A percentile compares a stretch with the other conserved stretches of the same genome.
phyloP scores from a whole-genome alignment of 2,797 vertebrate genomes.

The Denticeps clupeoides region DNA sequence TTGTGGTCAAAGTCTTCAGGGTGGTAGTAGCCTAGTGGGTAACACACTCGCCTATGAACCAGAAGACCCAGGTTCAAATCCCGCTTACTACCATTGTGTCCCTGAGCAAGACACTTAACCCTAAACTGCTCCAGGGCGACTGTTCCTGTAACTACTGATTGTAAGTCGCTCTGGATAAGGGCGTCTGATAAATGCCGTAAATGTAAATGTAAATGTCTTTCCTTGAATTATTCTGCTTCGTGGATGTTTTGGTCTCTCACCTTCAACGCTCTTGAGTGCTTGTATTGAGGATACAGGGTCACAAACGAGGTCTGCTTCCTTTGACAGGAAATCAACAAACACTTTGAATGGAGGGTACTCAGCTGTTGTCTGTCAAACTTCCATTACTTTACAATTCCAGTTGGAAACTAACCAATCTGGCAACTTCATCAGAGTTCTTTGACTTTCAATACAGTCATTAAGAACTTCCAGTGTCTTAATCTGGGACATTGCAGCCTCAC shows the following conservation, averaged over 20 bases:
- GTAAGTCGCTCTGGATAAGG: too few species aligned
- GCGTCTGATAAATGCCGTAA: too few species aligned
- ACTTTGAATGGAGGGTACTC: slow-evolving; percentile 19
- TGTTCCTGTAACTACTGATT: too few species aligned
- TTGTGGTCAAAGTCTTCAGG: slow-evolving; percentile 9
- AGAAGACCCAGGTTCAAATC: too few species aligned
- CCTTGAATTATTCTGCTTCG: slow-evolving; percentile 12
- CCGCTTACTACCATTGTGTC: too few species aligned
- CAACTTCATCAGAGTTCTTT: slow-evolving; percentile 17
- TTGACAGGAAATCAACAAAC: slow-evolving; percentile 16
- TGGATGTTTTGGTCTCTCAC: slow-evolving; percentile 1
- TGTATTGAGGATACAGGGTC: slow-evolving; percentile 12
- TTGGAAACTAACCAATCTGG: slow-evolving; percentile 21
- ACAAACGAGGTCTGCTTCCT: slow-evolving; percentile 14
- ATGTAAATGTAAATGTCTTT: too few species aligned
- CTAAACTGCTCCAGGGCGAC: too few species aligned
- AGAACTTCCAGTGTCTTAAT: slow-evolving; percentile 14
- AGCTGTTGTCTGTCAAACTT: background rate
- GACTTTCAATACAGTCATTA: slow-evolving; percentile 19
- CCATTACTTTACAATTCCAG: slow-evolving; percentile 18
- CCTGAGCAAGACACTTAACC: too few species aligned
- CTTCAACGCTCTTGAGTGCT: slow-evolving; percentile 10
- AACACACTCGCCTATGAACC: too few species aligned
- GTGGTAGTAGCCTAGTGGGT: too few species aligned
- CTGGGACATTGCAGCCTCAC: slow-evolving; percentile 13